phyloP scores from a whole-genome alignment of 30 jellyfish, hydroid and myxozoan genomes.

The Phacellophora camtschatica region DNA sequence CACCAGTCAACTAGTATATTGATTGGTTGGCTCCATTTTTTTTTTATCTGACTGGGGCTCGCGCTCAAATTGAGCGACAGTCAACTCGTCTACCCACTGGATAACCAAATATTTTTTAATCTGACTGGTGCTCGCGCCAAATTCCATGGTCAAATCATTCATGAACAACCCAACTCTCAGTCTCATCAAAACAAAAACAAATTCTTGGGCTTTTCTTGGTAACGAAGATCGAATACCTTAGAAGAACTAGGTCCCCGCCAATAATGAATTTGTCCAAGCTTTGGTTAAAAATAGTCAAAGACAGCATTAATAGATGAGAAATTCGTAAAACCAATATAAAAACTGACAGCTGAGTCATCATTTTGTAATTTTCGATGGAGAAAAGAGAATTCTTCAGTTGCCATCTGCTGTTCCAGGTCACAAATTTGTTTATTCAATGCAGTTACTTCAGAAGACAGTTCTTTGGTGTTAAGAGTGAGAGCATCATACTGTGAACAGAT shows the following conservation, averaged over 20 bases:
- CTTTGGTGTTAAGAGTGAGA: not conserved
- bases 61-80: no score
- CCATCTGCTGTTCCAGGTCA: no score
- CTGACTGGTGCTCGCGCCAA: no score
- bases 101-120: no score
- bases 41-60: no score
- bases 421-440: not conserved
- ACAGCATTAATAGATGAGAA: not conserved
- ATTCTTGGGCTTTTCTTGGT: not conserved
- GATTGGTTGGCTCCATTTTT: no score
- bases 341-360: conserved; percentile 1
- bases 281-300: conserved; percentile 8
- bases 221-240: not conserved
- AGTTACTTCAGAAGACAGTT: not conserved
- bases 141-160: not conserved
- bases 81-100: no score
- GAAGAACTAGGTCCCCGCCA: conserved; percentile 20
- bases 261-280: not conserved
- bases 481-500: no score
- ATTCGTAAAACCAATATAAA: conserved; percentile 1
- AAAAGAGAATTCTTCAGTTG: not conserved
- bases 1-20: no score
- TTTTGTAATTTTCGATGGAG: not conserved
- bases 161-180: conserved; percentile 19
- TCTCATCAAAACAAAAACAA: conserved; percentile 20